Evolutionary conservation across 2,888 invertebrate genomes (phyloP).

Genomic region (Cordilura impudica): DNA sequence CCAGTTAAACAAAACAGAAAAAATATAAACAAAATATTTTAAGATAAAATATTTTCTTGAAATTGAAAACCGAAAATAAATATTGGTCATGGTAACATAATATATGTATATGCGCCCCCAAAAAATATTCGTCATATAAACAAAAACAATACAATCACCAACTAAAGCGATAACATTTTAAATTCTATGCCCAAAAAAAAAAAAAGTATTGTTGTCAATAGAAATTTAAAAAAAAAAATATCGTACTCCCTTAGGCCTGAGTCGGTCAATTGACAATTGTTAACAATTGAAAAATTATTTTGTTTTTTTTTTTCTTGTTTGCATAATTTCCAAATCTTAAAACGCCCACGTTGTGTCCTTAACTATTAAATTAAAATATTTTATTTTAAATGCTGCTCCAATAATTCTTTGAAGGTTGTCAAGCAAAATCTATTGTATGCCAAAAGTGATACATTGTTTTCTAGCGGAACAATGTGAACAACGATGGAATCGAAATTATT

Average conservation of each 20-base stretch:
- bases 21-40: not conserved
- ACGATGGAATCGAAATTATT: slow-evolving; percentile 21
- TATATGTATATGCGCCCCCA: not conserved
- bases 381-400: slow-evolving; percentile 42
- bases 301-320: not conserved
- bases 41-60: not conserved
- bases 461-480: slow-evolving; percentile 11
- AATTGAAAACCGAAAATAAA: slow-evolving; percentile 14
- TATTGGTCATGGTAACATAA: slow-evolving; percentile 40
- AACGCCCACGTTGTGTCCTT: slow-evolving; percentile 58
- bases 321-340: not conserved
- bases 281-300: slow-evolving; percentile 5
- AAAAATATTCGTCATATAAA: too few species aligned
- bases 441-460: slow-evolving; percentile 36
- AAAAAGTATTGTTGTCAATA: slow-evolving; percentile 1
- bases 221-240: slow-evolving; percentile 1
- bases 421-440: slow-evolving; percentile 41
- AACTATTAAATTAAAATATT: slow-evolving; percentile 34
- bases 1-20: not conserved
- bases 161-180: not conserved
- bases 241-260: slow-evolving; percentile 2
- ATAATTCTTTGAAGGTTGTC: slow-evolving; percentile 58
- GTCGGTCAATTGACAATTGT: slow-evolving; percentile 16
- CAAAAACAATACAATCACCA: too few species aligned
- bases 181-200: not conserved